Evolutionary conservation across 2,888 invertebrate species (phyloP).

Genomic region (Anthophora plumipes): DNA sequence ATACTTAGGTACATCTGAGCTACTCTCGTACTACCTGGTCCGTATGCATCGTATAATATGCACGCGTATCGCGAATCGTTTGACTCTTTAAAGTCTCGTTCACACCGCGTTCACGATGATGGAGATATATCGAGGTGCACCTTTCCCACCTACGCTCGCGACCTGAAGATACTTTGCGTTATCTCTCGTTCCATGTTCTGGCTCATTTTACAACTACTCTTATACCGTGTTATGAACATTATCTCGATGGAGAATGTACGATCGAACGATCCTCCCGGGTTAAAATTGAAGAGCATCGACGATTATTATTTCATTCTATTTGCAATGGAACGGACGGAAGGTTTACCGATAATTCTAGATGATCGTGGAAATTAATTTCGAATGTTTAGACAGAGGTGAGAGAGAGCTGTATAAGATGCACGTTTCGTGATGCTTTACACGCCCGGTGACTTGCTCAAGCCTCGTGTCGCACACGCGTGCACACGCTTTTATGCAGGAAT

Average conservation of each 20-base stretch:
- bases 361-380: slow-evolving; percentile 26
- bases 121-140: slow-evolving; percentile 30
- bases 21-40: slow-evolving; percentile 61
- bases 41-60: slow-evolving; percentile 54
- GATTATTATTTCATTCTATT: not conserved
- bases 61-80: slow-evolving; percentile 58
- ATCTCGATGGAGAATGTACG: not conserved
- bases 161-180: not conserved
- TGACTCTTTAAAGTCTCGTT: slow-evolving; percentile 56
- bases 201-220: not conserved
- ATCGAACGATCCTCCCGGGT: not conserved
- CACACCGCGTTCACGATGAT: slow-evolving; percentile 43
- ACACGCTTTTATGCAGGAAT: slow-evolving; percentile 50
- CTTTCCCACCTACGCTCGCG: slow-evolving; percentile 17
- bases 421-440: slow-evolving; percentile 59
- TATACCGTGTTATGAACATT: not conserved
- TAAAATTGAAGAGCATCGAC: not conserved
- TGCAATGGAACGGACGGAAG: not conserved
- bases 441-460: slow-evolving; percentile 49
- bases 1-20: slow-evolving; percentile 63
- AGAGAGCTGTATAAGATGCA: slow-evolving; percentile 38
- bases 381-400: slow-evolving; percentile 24
- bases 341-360: not conserved
- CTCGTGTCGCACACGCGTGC: slow-evolving; percentile 41
- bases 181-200: not conserved